Conservation (phyloP, 2,888 invertebrate genomes). For the Athetis lepigone region DNA sequence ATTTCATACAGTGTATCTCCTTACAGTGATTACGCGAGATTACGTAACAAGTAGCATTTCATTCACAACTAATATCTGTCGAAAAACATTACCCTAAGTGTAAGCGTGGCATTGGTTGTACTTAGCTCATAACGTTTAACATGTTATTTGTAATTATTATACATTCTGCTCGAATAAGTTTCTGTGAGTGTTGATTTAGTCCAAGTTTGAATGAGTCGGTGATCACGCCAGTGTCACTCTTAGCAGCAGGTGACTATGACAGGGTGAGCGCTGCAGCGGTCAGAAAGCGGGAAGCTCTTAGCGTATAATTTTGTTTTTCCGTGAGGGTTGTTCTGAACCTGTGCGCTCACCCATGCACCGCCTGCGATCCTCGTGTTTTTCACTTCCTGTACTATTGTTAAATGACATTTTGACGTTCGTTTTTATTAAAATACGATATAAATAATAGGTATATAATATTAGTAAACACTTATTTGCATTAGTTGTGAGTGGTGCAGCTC, state of each 20-base stretch:
- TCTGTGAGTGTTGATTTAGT: conserved; percentile 15
- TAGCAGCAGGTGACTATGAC: too few species aligned
- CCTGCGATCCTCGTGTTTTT: conserved; percentile 26
- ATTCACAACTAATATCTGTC: too few species aligned
- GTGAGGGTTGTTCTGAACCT: not conserved
- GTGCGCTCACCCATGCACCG: too few species aligned
- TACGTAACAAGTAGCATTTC: too few species aligned
- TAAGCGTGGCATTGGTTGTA: conserved; percentile 30
- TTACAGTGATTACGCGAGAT: too few species aligned
- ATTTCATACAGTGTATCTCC: too few species aligned
- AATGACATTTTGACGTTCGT: conserved; percentile 37
- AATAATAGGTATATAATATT: conserved; percentile 16
- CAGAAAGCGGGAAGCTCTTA: too few species aligned
- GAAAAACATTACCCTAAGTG: too few species aligned
- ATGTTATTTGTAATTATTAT: conserved; percentile 9
- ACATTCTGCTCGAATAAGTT: conserved; percentile 53
- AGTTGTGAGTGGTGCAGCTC: conserved; percentile 7
- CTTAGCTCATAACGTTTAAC: conserved; percentile 20
- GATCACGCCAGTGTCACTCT: too few species aligned
- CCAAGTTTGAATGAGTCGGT: too few species aligned
- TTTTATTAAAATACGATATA: conserved; percentile 29
- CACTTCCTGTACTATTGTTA: conserved; percentile 19
- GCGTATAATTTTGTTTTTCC: conserved; percentile 6
- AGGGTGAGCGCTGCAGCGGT: too few species aligned
- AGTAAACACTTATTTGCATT: conserved; percentile 22